Percentiles rank a stretch among this genome's conserved stretches.
These are phyloP conservation scores for Crotalus tigris DNA, from an alignment of 2,113 vertebrate species.

Conservation along the genomic window DNA sequence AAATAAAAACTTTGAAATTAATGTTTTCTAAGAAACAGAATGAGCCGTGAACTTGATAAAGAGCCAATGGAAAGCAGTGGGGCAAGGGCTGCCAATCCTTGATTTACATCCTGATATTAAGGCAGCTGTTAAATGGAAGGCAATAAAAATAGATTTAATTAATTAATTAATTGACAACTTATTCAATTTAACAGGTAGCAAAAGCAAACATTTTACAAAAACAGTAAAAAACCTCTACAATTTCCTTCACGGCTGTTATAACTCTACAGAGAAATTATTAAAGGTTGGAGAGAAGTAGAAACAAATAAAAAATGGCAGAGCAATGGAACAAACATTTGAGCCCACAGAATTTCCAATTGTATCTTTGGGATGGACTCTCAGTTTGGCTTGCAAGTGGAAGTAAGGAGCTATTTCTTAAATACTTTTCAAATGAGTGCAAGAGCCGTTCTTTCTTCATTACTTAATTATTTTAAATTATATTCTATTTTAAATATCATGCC, in stretches of 20 bases:
- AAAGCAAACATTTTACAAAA: neutral
- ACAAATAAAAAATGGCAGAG: neutral
- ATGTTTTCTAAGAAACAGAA: neutral
- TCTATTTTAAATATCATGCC: neutral
- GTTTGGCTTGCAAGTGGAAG: neutral
- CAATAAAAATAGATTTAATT: neutral
- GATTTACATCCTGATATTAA: neutral
- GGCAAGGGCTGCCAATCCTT: neutral
- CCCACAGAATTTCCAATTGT: neutral
- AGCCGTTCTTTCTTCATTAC: neutral
- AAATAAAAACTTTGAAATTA: neutral
- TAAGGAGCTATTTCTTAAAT: neutral
- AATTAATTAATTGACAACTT: neutral
- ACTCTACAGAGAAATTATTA: neutral
- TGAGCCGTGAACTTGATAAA: neutral
- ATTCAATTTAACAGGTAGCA: neutral
- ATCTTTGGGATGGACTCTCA: neutral
- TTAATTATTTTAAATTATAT: neutral
- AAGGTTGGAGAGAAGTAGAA: neutral
- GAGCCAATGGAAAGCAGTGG: neutral
- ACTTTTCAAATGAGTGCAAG: neutral
- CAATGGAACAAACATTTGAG: neutral
- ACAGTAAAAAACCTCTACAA: neutral
- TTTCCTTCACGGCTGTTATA: neutral
- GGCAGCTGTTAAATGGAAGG: neutral